Evolutionary conservation across 2,113 vertebrate genomes (phyloP).

Genomic region (Seriola dumerili): DNA sequence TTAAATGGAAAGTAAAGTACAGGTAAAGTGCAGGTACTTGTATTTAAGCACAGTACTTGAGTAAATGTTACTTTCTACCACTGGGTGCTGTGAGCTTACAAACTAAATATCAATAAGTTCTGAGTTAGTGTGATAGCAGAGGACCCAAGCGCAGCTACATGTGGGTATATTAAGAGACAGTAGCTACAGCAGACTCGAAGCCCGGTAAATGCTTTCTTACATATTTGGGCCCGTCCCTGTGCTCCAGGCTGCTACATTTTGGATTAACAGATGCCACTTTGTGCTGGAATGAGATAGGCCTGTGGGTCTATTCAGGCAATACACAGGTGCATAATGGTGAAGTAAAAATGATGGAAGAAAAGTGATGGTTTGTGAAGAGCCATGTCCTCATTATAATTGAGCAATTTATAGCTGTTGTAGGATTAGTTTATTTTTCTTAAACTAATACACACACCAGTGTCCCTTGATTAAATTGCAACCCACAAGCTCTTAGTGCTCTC

Average conservation of each 20-base stretch:
- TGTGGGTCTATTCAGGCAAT: constrained; percentile 56
- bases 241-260: constrained; percentile 57
- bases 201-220: constrained; percentile 37
- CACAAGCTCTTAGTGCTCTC: constrained; percentile 59
- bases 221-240: constrained; percentile 42
- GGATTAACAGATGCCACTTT: constrained; percentile 74
- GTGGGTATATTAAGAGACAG: constrained; percentile 33
- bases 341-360: constrained; percentile 60
- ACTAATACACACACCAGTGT: constrained; percentile 68
- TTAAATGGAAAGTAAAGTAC: not conserved
- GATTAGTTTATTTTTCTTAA: constrained; percentile 76
- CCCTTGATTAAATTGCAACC: constrained; percentile 78
- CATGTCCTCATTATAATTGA: constrained; percentile 78
- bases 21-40: not conserved
- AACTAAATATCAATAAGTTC: constrained; percentile 27
- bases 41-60: not conserved
- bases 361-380: constrained; percentile 71
- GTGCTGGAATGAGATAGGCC: constrained; percentile 72
- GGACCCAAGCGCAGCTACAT: constrained; percentile 36
- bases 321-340: constrained; percentile 72
- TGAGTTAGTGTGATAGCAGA: constrained; percentile 40
- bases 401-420: constrained; percentile 76
- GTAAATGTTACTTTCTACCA: not conserved
- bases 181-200: constrained; percentile 36
- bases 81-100: not conserved